Base-by-base conservation (phyloP, 2,888 invertebrate genomes). In the Alsophila aescularia region DNA sequence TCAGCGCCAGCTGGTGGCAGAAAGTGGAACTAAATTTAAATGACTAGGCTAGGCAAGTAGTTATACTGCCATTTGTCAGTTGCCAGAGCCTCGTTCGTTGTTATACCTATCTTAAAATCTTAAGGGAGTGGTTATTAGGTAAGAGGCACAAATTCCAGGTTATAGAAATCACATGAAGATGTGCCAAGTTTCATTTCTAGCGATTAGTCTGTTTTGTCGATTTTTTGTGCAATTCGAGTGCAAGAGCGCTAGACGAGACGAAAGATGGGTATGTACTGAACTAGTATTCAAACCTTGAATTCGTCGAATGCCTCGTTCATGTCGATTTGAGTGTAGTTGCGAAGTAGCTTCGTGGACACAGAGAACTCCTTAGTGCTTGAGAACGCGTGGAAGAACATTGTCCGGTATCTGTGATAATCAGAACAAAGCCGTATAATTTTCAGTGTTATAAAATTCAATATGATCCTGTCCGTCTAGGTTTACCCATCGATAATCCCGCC, bases 371-470 rank as follows among this genome's bases (percentile, higher is more conserved):
- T 94, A 42, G 95, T 95, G 68, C 96, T 95, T 27, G 96, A 95
- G 82, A 97, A 92, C 0, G 97, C 93, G 79, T 97, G 97, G 94
- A 97, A 97, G 82, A 96, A 97, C 66, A 96, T 90, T 15, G 94
- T 95, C 60, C 95, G 94, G 62, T 90, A 93, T 51, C 93, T 94
- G 77, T 56, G 86, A 87, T 48, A 53, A 55, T 16, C 10, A 51
- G 15, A 44, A 49, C 4, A 24, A 40, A 45, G 50, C 44, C 32
- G 34, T 13, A 45, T 39, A 45, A 14, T 40, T 27, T 34, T 16
- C 29, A 51, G 39, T 44, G 39, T 52, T 34, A 18, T 47, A 49
- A 32, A 58, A 48, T 60, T 59, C 49, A 44, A 35, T 52, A 42
- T 63, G 7, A 13, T 41, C n/a, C n/a, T 15, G 15, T 14, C 24